Evolutionary conservation across 2,888 invertebrate genomes (phyloP), one percentile per base, ranked within the genome.

Genomic region (Agrotis clavis): DNA sequence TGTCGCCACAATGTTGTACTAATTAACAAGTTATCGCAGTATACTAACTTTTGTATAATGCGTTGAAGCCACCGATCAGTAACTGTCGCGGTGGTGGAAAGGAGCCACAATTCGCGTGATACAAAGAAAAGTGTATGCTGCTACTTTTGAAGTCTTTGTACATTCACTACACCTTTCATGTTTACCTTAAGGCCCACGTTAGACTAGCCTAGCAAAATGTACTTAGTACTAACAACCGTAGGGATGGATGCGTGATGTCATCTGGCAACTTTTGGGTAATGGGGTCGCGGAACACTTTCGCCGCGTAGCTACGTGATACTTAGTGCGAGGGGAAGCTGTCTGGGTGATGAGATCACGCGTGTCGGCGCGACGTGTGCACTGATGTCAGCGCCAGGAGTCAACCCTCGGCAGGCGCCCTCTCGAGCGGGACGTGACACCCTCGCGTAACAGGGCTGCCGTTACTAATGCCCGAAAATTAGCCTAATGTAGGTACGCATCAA

Each of bases 1-100:
- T 50, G 83, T 57, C 83, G 83, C 81, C 83, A n/a, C 48, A 48
- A 73, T 65, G 63, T 70, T 67, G 48, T 65, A 50, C 61, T 64
- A 67, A 71, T 76, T 64, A 70, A 67, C 53, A 47, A 64, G 35
- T 56, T 67, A 25, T 19, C 4, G 16, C 21, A 21, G n/a, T 25
- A 41, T 41, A 16, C 6, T 25, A 35, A 47, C 35, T 59, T 62
- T 11, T 45, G 25, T 71, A 13, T 11, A 45, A 72, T 6, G 35
- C n/a, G 25, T 45, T 30, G 21, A 14, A 11, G 11, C 11, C 14
- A 53, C 21, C 7, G 25, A 21, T 70, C 16, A 1, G 13, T 41
- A 54, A 41, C 35, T 35, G 45, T 5, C 13, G 14, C 13, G 19
- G 11, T 25, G 48, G 16, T 19, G 18, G 47, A 25, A 51, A 19